phyloP scores from a whole-genome alignment of 2,113 vertebrate species.

The Theropithecus gelada region DNA sequence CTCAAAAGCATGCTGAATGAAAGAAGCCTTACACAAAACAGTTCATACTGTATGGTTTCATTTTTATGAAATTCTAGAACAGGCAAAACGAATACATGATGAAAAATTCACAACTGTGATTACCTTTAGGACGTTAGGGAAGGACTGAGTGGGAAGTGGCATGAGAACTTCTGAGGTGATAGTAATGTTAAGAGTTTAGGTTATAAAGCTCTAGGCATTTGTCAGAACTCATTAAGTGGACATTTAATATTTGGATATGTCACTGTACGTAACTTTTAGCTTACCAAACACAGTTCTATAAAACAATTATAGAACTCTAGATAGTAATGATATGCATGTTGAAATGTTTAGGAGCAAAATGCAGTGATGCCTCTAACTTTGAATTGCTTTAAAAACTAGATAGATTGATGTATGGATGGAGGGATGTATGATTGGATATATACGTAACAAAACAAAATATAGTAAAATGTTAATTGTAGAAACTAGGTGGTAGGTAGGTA shows the following conservation, averaged over 20 bases:
- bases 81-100: background rate
- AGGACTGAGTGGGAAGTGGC: background rate
- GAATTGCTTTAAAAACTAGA: conserved; percentile 22
- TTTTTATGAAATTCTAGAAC: background rate
- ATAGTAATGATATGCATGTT: background rate
- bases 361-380: background rate
- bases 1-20: background rate
- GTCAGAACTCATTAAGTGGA: background rate
- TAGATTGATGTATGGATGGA: background rate
- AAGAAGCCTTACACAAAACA: background rate
- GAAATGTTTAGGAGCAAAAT: background rate
- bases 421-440: background rate
- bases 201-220: background rate
- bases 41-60: background rate
- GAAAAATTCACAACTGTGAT: background rate
- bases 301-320: background rate
- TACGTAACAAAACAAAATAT: background rate
- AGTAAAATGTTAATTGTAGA: background rate
- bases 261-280: background rate
- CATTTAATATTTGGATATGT: conserved; percentile 7
- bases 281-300: background rate
- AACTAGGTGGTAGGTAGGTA: background rate
- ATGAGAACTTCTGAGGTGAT: background rate
- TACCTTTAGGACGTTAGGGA: background rate
- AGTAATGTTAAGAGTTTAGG: background rate